Evolutionary conservation across 2,888 invertebrate species (phyloP), one percentile per base, ranked within the genome.

Genomic region (Acholoe squamosa): DNA sequence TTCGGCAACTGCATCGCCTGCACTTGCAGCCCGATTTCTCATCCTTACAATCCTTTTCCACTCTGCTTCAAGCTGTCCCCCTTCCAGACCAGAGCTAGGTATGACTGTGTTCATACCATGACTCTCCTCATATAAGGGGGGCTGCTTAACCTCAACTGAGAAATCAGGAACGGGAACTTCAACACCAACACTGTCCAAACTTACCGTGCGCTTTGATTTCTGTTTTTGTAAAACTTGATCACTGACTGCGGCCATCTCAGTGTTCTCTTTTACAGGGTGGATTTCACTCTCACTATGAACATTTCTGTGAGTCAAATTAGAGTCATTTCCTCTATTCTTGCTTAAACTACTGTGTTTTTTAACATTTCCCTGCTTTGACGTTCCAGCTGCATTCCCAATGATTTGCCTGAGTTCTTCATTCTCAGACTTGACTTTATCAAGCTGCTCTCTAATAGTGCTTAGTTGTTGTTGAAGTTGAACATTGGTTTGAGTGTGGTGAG

Each of bases 181-280:
- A 86, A 86, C 86, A 86, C 52, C 86, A 86, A 86, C 56, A 33
- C 31, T 54, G 25, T 54, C 86, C 19, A 86, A 28, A 86, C 86
- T 86, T 86, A 86, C 86, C 86, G 86, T 86, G 31, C 25, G 86
- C 54, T 56, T 86, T 54, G 86, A 12, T 86, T 54, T 54, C 54
- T 86, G 52, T 52, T 52, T 86, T 28, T 28, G 52, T 28, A 86
- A 52, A 0, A 56, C 25, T 54, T 56, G 52, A 86, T 22, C 86
- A 86, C 86, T 52, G 52, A 28, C 86, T 19, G 56, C 86, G 28
- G 86, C 28, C 86, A 86, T n/a, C 86, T 86, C 31, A 31, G 54
- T 33, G 31, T 12, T 28, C 54, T 86, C 31, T 86, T 22, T 52
- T 16, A 28, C 19, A 54, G 86, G 31, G 22, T 54, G 25, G 3